phyloP scores from a whole-genome alignment of 2,888 invertebrate genomes.

The Plagiodera versicolora region DNA sequence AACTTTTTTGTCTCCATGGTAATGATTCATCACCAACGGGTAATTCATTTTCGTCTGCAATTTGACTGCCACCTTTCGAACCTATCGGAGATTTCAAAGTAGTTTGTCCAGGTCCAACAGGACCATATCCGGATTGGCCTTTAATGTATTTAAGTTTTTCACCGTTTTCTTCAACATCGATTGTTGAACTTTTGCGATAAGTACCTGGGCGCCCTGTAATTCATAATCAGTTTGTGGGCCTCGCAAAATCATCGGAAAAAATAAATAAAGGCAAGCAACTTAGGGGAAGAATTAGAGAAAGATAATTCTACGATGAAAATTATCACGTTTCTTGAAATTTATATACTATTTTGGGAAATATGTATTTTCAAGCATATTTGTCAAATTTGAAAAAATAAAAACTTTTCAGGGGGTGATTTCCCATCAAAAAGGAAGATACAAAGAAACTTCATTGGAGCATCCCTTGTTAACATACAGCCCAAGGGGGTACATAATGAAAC shows the following conservation, averaged over 20 bases:
- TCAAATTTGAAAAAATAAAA: too few relatives aligned
- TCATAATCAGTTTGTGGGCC: background rate
- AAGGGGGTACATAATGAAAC: too few relatives aligned
- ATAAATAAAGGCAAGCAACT: too few relatives aligned
- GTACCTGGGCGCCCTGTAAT: constrained; percentile 57
- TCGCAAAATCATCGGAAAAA: background rate
- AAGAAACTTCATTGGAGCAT: too few relatives aligned
- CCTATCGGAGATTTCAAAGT: constrained; percentile 42
- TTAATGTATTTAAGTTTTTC: constrained; percentile 38
- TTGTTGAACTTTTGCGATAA: constrained; percentile 53
- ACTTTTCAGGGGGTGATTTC: too few relatives aligned
- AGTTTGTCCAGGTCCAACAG: constrained; percentile 49
- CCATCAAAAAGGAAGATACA: too few relatives aligned
- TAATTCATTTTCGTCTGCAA: constrained; percentile 54
- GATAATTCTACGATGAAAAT: too few relatives aligned
- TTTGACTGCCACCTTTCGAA: constrained; percentile 46
- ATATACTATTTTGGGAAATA: too few relatives aligned
- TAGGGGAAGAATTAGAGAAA: too few relatives aligned
- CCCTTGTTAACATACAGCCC: too few relatives aligned
- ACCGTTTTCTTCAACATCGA: constrained; percentile 49
- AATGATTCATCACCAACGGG: constrained; percentile 60
- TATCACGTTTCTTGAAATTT: too few relatives aligned
- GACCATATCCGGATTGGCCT: constrained; percentile 42
- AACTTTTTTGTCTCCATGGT: constrained; percentile 56
- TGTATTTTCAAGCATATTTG: too few relatives aligned